Base-by-base conservation (phyloP, 35 echinoderm and acorn worm genomes). In the Apostichopus parvimensis region DNA sequence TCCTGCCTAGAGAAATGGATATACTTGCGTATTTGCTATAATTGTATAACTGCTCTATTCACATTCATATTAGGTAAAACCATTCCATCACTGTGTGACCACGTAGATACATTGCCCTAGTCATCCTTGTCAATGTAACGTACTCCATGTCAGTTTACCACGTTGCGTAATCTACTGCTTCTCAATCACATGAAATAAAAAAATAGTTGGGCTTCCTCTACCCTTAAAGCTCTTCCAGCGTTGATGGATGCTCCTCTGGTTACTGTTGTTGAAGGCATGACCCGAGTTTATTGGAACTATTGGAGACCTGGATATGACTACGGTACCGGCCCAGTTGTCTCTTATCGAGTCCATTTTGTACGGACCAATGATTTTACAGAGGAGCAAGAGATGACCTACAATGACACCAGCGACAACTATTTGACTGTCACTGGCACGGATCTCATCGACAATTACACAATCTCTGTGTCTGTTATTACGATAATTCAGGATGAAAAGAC, bases 241-340 rank as follows among this genome's bases (percentile, higher is more conserved):
- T 83, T 83, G 80, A 7, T 83, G 5, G 52, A 54, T 28, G 18
- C 14, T 28, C 80, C 80, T 26, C 6, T 18, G 45, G 17, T 54
- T 11, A 45, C 8, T 18, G 17, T 54, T 34, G 18, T 18, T 34
- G 80, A 57, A 8, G 17, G 10, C 25, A 28, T 0, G 9, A 54
- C 45, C 80, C 80, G 45, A 9, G 28, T 83, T 24, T 56, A 10
- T 12, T 83, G 80, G 80, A 52, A 45, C 1, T 10, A 10, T 20
- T 83, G 80, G 80, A 45, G 80, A 11, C 22, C 52, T 56, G 80
- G 80, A 17, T 34, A 34, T 54, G 80, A 83, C 52, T 83, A 83
- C 17, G 80, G 80, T 17, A 83, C 80, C 8, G 80, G 80, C 8
- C 80, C 80, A 9, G 80, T 83, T 17, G 5, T 10, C 26, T 26